Percentiles rank a stretch among this genome's conserved stretches.
Conservation (phyloP, 92 coral and sea anemone genomes). For the Palythoa grandis region DNA sequence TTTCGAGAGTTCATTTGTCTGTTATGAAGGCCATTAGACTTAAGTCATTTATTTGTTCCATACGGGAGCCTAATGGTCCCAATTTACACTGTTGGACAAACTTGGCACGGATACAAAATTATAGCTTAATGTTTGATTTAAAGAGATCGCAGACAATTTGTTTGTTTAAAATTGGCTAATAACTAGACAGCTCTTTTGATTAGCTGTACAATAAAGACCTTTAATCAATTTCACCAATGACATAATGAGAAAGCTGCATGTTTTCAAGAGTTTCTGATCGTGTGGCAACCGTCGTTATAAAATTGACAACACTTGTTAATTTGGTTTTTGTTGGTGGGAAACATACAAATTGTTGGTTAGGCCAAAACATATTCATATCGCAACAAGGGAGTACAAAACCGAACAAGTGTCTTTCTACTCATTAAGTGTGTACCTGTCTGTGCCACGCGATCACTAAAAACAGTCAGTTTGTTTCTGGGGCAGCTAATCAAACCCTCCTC, state of each 20-base stretch:
- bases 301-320: constrained; percentile 67
- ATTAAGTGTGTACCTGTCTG: neutral
- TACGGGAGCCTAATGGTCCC: constrained; percentile 70
- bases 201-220: constrained; percentile 68
- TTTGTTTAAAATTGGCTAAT: constrained; percentile 88
- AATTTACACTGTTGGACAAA: constrained; percentile 82
- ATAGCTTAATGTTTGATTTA: constrained; percentile 88
- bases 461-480: neutral
- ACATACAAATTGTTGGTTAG: constrained; percentile 17
- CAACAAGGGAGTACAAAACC: neutral
- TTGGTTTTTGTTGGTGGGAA: constrained; percentile 67
- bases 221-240: constrained; percentile 89
- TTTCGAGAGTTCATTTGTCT: constrained; percentile 54
- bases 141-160: constrained; percentile 86
- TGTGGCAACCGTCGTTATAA: constrained; percentile 75
- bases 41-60: constrained; percentile 76
- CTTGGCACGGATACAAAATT: constrained; percentile 70
- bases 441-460: constrained; percentile 16
- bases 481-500: neutral
- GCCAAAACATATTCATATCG: constrained; percentile 2
- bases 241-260: constrained; percentile 81
- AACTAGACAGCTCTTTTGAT: constrained; percentile 82
- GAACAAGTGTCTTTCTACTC: neutral
- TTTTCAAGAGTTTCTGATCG: constrained; percentile 77
- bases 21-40: constrained; percentile 55